Evolutionary conservation across 1,140 invertebrate genomes (phyloP).

Genomic region (Formica selysi): DNA sequence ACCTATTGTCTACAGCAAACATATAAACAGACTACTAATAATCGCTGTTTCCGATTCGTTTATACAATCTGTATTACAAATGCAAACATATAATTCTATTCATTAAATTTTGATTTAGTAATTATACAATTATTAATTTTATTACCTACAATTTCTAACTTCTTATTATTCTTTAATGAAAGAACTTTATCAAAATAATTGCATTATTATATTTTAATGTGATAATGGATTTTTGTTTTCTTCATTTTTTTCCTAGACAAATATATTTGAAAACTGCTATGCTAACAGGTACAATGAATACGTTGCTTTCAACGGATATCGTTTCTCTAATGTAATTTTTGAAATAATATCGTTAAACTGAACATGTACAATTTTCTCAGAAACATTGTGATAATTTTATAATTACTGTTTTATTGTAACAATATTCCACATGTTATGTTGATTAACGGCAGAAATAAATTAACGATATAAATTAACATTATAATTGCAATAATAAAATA

Average conservation of each 20-base stretch:
- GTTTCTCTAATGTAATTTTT: neutral
- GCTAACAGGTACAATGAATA: neutral
- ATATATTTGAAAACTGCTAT: neutral
- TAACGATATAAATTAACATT: neutral
- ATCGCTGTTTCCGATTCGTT: neutral
- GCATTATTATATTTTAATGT: slow-evolving; percentile 11
- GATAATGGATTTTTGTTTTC: neutral
- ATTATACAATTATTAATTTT: neutral
- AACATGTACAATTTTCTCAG: neutral
- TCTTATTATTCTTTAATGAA: no score
- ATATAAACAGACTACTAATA: slow-evolving; percentile 6
- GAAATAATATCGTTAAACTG: neutral
- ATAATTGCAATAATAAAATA: neutral
- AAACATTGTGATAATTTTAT: neutral
- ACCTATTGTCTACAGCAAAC: slow-evolving; percentile 13
- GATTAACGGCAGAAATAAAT: neutral
- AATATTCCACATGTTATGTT: neutral
- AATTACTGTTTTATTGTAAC: neutral
- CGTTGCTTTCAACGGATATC: neutral
- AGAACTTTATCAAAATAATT: no score
- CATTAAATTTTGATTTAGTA: neutral
- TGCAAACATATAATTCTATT: neutral
- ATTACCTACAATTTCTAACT: no score
- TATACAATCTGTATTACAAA: neutral
- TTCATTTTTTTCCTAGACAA: neutral